Conservation (phyloP, 1,140 invertebrate species). For the Drosophila triauraria region DNA sequence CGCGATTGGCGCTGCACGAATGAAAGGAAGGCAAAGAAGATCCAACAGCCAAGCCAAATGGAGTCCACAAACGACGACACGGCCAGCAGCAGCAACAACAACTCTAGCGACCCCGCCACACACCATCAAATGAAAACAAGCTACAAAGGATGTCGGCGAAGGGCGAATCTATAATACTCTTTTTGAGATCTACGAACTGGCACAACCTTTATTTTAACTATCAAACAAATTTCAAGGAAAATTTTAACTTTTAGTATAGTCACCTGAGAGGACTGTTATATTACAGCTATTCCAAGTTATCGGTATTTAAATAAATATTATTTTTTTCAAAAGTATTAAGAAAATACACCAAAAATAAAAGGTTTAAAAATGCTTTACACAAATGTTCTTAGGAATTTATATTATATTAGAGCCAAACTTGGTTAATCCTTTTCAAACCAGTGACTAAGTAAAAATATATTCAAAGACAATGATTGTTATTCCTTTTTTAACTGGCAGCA, state of each 20-base stretch:
- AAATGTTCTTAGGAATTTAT: neutral
- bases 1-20: slow-evolving; percentile 78
- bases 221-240: too few relatives aligned
- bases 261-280: too few relatives aligned
- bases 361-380: neutral
- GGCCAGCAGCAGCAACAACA: slow-evolving; percentile 2
- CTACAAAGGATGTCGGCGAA: slow-evolving; percentile 3
- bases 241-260: too few relatives aligned
- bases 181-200: neutral
- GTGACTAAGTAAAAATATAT: neutral
- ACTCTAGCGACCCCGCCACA: slow-evolving; percentile 16
- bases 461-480: neutral
- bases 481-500: neutral
- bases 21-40: slow-evolving; percentile 68
- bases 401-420: too few relatives aligned
- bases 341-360: too few relatives aligned
- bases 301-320: too few relatives aligned
- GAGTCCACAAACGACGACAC: slow-evolving; percentile 60
- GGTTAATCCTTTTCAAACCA: neutral
- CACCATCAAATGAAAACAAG: slow-evolving; percentile 55
- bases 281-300: too few relatives aligned
- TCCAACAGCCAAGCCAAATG: slow-evolving; percentile 71
- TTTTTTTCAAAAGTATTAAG: too few relatives aligned
- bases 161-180: slow-evolving; percentile 1
- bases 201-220: too few relatives aligned